phyloP scores from a whole-genome alignment of 2,797 vertebrate genomes.

The Anomalospiza imberbis region DNA sequence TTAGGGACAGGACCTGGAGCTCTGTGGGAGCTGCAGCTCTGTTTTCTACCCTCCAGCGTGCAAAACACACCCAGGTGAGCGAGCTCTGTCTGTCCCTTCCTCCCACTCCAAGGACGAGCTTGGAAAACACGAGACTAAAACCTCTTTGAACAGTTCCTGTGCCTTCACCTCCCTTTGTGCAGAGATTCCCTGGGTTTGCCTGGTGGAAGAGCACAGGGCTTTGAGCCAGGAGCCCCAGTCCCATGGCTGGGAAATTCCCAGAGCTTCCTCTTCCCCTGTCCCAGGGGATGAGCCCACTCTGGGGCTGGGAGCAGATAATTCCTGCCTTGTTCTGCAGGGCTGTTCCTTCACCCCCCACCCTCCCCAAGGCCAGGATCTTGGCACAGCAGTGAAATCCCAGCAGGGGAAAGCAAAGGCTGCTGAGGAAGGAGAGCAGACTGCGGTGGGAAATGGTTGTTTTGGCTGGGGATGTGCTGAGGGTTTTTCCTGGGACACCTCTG shows the following conservation, averaged over 20 bases:
- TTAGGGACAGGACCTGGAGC: not conserved
- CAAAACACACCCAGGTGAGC: accelerated
- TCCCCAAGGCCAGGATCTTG: not conserved
- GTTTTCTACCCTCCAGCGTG: not conserved
- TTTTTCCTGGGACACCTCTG: not conserved
- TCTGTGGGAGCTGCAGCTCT: not conserved
- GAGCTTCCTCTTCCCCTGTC: not conserved
- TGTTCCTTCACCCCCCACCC: not conserved
- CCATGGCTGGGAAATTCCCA: not conserved
- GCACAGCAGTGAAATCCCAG: not conserved
- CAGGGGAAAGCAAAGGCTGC: not conserved
- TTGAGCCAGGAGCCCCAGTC: not conserved
- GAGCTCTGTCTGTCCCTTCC: not conserved
- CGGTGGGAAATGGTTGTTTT: not conserved
- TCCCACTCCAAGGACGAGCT: not conserved
- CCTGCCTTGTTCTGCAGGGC: not conserved
- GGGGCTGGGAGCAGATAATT: not conserved
- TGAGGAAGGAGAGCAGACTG: not conserved
- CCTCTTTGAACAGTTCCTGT: not conserved
- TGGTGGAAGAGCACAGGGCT: not conserved
- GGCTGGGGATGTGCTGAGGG: not conserved
- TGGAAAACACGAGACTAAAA: accelerated
- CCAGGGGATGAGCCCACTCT: not conserved
- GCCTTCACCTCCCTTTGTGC: not conserved
- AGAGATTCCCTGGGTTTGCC: not conserved